Evolutionary conservation across 2,113 vertebrate genomes (phyloP), one percentile per base, ranked within the genome.

Genomic region (Pleuronectes platessa): DNA sequence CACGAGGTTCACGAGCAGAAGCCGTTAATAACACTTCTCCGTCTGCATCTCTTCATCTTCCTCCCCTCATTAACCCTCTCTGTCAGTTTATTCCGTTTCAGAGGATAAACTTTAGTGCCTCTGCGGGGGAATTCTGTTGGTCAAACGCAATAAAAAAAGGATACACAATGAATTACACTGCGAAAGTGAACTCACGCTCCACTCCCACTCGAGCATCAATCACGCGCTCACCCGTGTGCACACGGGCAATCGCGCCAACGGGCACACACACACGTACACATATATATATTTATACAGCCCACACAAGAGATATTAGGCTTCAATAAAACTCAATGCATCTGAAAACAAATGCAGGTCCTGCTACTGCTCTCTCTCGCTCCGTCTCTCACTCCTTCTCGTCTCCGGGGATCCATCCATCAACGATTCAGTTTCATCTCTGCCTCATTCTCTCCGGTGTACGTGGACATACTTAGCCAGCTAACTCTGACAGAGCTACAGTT

Each of bases 61-160:
- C 58, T 75, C 78, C 61, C 67, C 83, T 90, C 85, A 84, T 89
- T 86, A 88, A 69, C 61, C 65, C 54, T 35, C 70, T 51, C 61
- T 78, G 74, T 79, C 71, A 74, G 70, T 74, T 83, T 55, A 68
- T 73, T 76, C 31, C 59, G 85, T 88, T 89, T 74, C 26, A 26
- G 26, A 89, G 86, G 74, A 80, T 86, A 74, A 75, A 86, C 78
- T 85, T 86, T 83, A 86, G 84, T 62, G 68, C 78, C 61, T 73
- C 84, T 77, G 63, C 45, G 40, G 69, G 86, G 64, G 68, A 62
- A 78, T 78, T 76, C 23, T 77, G 53, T 61, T 78, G 83, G 77
- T 87, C 77, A 82, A 84, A 78, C 47, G 75, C 86, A 84, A 78
- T 84, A 83, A 80, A 88, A 82, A 73, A 49, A 65, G 53, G 63